These are phyloP conservation scores for Elymnias hypermnestra DNA, from an alignment of 1,140 invertebrate genomes.

Conservation along the genomic window DNA sequence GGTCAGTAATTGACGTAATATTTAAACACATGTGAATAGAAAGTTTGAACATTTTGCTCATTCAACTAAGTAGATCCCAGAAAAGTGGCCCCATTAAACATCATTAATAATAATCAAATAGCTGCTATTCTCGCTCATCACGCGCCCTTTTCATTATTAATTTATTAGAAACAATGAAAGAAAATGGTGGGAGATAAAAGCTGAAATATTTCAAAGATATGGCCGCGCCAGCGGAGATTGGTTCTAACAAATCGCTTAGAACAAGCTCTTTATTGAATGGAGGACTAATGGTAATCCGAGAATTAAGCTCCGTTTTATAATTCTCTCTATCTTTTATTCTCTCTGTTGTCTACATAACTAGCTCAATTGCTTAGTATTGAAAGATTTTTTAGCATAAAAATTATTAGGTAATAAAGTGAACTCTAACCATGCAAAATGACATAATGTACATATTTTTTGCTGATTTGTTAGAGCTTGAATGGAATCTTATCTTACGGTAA, in stretches of 20 bases:
- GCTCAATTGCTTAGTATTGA: too few species aligned
- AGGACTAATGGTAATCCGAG: constrained; percentile 8
- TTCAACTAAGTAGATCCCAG: neutral
- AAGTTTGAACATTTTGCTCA: neutral
- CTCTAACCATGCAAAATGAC: too few species aligned
- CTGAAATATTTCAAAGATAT: constrained; percentile 23
- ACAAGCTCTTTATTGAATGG: constrained; percentile 14
- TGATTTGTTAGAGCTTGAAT: too few species aligned
- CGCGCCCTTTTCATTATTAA: constrained; percentile 18
- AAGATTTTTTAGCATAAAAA: too few species aligned
- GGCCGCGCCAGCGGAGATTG: constrained; percentile 14
- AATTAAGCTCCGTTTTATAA: neutral
- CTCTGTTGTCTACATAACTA: too few species aligned
- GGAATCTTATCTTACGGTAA: too few species aligned
- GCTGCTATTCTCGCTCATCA: constrained; percentile 10
- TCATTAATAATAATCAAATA: constrained; percentile 20
- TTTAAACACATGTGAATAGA: too few species aligned
- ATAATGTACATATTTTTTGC: too few species aligned
- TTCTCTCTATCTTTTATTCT: too few species aligned
- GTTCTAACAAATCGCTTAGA: constrained; percentile 19
- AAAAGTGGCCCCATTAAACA: constrained; percentile 6
- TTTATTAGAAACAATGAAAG: constrained; percentile 22
- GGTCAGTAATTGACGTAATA: too few species aligned
- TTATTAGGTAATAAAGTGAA: too few species aligned
- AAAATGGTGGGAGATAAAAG: constrained; percentile 21